Conservation (phyloP, 1,140 invertebrate species). For the Hylyphantes graminicola region DNA sequence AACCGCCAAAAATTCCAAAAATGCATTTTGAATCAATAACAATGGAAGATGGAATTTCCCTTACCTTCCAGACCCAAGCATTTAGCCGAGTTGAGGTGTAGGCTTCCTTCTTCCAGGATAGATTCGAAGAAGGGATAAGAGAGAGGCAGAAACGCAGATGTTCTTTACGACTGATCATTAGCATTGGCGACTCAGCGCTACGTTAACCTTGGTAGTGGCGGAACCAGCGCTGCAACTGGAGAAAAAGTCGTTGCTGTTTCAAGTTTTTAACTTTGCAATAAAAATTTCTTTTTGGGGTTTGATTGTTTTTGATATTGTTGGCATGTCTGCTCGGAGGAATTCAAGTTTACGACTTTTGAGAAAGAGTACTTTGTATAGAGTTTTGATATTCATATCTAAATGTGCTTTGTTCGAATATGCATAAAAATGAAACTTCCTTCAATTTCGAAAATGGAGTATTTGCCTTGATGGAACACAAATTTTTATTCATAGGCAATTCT, state of each 20-base stretch:
- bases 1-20: slow-evolving; percentile 10
- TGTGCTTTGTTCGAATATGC: too few species aligned
- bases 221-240: not conserved
- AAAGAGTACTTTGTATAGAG: not conserved
- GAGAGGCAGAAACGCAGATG: slow-evolving; percentile 39
- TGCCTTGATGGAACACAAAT: too few species aligned
- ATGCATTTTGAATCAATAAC: slow-evolving; percentile 52
- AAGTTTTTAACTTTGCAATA: slow-evolving; percentile 15
- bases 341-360: not conserved
- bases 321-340: not conserved
- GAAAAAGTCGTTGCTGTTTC: slow-evolving; percentile 3
- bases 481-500: too few species aligned
- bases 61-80: not conserved
- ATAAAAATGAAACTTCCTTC: too few species aligned
- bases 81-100: not conserved
- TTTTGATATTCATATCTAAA: not conserved
- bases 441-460: too few species aligned
- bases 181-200: slow-evolving; percentile 44
- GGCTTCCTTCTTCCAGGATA: slow-evolving; percentile 3
- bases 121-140: slow-evolving; percentile 8
- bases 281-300: not conserved
- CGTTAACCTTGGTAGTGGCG: slow-evolving; percentile 34
- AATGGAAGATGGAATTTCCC: slow-evolving; percentile 48
- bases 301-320: not conserved
- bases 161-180: slow-evolving; percentile 53